phyloP scores from a whole-genome alignment of 2,797 vertebrate genomes.

The Gallinago stenura region DNA sequence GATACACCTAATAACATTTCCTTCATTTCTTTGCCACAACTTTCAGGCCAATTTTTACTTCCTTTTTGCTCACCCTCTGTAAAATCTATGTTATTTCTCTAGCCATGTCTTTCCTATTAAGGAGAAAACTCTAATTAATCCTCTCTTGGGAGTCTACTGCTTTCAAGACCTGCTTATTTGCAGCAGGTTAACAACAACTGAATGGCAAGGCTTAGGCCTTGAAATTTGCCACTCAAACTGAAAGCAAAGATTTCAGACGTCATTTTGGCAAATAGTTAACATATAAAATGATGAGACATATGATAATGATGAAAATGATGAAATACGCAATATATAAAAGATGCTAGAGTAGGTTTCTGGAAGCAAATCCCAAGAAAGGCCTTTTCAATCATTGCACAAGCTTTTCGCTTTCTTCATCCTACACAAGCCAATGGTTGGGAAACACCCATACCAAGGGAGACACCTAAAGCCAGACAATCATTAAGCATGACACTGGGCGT shows the following conservation, averaged over 20 bases:
- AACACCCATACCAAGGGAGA: constrained; percentile 50
- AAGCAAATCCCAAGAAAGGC: neutral
- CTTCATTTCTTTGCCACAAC: neutral
- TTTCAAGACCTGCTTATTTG: neutral
- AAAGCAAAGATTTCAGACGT: neutral
- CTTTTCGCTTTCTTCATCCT: constrained; percentile 40
- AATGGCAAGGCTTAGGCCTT: neutral
- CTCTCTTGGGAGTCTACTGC: neutral
- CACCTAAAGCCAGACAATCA: constrained; percentile 64
- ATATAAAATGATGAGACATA: neutral
- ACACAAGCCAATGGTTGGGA: neutral
- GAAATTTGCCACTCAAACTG: neutral
- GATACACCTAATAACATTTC: neutral
- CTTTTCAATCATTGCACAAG: constrained; percentile 9
- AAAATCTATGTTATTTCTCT: neutral
- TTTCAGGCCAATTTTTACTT: neutral
- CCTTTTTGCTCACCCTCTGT: neutral
- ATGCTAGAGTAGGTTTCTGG: neutral
- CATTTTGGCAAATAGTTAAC: neutral
- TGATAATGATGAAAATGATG: neutral
- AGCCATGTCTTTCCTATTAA: neutral
- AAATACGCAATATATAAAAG: neutral
- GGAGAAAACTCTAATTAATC: neutral
- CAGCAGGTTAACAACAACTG: neutral
- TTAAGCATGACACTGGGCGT: constrained; percentile 43